Evolutionary conservation across 1,140 invertebrate species (phyloP).

Genomic region (Tetranychus cinnabarinus): DNA sequence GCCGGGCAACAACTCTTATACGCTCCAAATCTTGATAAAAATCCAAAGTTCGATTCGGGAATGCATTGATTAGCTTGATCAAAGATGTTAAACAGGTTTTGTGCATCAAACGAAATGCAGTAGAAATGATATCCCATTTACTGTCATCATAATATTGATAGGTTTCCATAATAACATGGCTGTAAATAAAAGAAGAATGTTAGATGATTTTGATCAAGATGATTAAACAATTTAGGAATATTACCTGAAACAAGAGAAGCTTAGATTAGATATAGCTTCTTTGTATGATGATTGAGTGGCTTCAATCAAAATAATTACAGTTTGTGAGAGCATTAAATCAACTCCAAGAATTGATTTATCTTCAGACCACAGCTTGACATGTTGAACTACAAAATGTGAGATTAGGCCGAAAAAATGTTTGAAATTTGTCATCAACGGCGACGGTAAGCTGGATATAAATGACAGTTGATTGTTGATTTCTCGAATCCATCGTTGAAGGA

Average conservation of each 20-base stretch:
- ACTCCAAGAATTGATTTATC: conserved; percentile 4
- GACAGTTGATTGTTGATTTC: conserved; percentile 28
- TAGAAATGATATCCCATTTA: not conserved
- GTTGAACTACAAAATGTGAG: conserved; percentile 69
- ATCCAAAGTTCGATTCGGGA: not conserved
- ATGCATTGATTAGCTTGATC: not conserved
- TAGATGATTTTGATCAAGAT: no score
- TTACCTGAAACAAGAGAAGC: not conserved
- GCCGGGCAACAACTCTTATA: not conserved
- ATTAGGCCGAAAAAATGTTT: conserved; percentile 76
- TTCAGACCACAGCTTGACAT: conserved; percentile 33
- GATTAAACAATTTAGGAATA: not conserved
- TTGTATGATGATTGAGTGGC: not conserved
- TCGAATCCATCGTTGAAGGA: conserved; percentile 66
- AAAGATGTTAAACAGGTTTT: not conserved
- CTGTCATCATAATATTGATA: not conserved
- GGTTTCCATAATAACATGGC: not conserved
- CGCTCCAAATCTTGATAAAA: conserved; percentile 1
- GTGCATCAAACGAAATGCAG: not conserved
- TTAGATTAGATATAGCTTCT: not conserved
- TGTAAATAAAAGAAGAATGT: not conserved
- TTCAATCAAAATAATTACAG: conserved; percentile 6
- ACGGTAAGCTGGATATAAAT: conserved; percentile 29
- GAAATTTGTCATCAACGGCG: conserved; percentile 39
- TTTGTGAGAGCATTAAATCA: conserved; percentile 3